phyloP scores from a whole-genome alignment of 2,113 vertebrate species.

The Psittacus erithacus region DNA sequence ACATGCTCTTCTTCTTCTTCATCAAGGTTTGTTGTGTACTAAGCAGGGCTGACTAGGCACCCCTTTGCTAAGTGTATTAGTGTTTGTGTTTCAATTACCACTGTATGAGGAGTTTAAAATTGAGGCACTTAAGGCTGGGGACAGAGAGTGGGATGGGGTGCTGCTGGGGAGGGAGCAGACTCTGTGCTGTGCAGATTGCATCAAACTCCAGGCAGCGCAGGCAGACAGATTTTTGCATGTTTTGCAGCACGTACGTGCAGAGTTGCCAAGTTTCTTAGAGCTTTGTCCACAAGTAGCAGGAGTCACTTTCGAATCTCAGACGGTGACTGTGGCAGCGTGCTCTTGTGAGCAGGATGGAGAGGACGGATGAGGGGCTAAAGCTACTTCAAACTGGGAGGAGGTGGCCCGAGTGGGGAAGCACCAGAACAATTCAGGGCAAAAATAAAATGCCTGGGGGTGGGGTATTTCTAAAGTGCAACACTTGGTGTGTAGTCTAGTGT shows the following conservation, averaged over 20 bases:
- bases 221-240: not conserved
- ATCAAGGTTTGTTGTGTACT: conserved; percentile 29
- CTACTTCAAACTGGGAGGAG: not conserved
- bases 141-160: not conserved
- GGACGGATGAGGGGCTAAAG: accelerated
- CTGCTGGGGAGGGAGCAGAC: not conserved
- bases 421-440: not conserved
- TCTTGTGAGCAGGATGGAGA: not conserved
- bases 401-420: not conserved
- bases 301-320: not conserved
- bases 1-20: conserved; percentile 21
- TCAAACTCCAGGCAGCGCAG: not conserved
- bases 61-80: not conserved
- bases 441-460: not conserved
- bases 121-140: not conserved
- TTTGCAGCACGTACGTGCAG: not conserved
- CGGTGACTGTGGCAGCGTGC: not conserved
- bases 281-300: not conserved
- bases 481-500: not conserved
- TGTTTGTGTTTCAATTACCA: not conserved
- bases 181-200: not conserved
- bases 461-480: not conserved
- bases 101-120: not conserved
- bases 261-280: not conserved
- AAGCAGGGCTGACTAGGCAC: not conserved